Evolutionary conservation across 2,113 vertebrate genomes (phyloP), one percentile per base, ranked within the genome.

Genomic region (Notarius quadriscutis): DNA sequence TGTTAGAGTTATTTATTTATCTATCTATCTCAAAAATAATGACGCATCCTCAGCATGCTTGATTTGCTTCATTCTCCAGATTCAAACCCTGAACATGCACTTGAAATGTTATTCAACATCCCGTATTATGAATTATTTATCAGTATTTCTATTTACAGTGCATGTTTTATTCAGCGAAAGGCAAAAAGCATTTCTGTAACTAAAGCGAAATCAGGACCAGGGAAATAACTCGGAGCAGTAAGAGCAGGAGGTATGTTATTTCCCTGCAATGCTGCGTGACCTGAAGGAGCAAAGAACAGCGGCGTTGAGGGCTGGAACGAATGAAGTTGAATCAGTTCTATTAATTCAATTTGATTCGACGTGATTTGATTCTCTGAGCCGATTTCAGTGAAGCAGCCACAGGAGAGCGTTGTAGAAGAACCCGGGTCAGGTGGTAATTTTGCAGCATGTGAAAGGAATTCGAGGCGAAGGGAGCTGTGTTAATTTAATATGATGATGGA

Each of bases 311-410:
- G n/a, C 11, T 2, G 11, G 41, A 30, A 57, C 57, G 20, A 62
- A 62, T 15, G 58, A 81, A 81, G 0, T 62, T 18, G 11, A 48
- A 25, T 41, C 57, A 6, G 30, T 81, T 62, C n/a, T 48, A 41
- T 30, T 62, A 25, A 60, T 81, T 48, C 18, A 48, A 62, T 41
- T 62, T 12, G 57, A 62, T 62, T 41, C 4, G 18, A 81, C 20
- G 10, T 81, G 55, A 81, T 81, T 81, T 22, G 79, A 81, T 81
- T 62, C 55, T 30, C 50, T 15, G 75, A 17, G 75, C n/a, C 14
- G 7, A 27, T 80, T 58, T 30, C 51, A 57, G 75, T 8, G 11
- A 15, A 55, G 50, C 74, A 6, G 50, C 17, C 75, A 15, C 77
- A 79, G 77, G n/a, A 57, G 51, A 30, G 15, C 15, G 9, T 25